Evolutionary conservation across 1,140 invertebrate species (phyloP).

Genomic region (Sitophilus oryzae): DNA sequence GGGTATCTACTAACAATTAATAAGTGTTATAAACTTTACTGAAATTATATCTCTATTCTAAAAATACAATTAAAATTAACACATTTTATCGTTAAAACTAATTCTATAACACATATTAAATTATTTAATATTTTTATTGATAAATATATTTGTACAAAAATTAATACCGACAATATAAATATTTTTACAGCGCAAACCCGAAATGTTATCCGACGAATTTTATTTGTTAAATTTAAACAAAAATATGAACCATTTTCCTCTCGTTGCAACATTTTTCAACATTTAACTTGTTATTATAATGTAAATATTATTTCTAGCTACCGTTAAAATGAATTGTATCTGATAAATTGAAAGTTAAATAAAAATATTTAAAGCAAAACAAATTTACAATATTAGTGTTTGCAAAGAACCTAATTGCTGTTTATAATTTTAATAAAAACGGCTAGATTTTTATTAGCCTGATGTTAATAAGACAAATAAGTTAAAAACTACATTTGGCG

Average conservation of each 20-base stretch:
- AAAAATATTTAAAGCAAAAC: constrained; percentile 27
- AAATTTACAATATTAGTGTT: constrained; percentile 25
- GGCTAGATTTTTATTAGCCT: constrained; percentile 13
- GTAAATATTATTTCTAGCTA: constrained; percentile 25
- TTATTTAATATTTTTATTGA: constrained; percentile 7
- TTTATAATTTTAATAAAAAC: constrained; percentile 21
- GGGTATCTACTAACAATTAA: too few relatives aligned
- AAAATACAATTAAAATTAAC: too few relatives aligned
- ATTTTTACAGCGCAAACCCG: constrained; percentile 10
- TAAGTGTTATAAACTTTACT: too few relatives aligned
- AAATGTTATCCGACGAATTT: constrained; percentile 3
- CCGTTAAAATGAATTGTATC: constrained; percentile 24
- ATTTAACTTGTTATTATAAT: constrained; percentile 21
- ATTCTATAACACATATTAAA: too few relatives aligned
- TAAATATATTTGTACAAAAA: constrained; percentile 9
- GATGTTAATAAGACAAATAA: constrained; percentile 12
- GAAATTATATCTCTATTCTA: too few relatives aligned
- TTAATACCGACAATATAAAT: constrained; percentile 11
- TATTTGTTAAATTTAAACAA: constrained; percentile 22
- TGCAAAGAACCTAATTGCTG: constrained; percentile 21
- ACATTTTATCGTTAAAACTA: too few relatives aligned
- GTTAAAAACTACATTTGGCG: constrained; percentile 18
- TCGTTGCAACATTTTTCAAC: constrained; percentile 18
- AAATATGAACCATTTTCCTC: constrained; percentile 16
- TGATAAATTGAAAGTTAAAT: constrained; percentile 31